These are phyloP conservation scores for Drosophila tristis DNA, from an alignment of 1,140 invertebrate genomes.

Conservation along the genomic window DNA sequence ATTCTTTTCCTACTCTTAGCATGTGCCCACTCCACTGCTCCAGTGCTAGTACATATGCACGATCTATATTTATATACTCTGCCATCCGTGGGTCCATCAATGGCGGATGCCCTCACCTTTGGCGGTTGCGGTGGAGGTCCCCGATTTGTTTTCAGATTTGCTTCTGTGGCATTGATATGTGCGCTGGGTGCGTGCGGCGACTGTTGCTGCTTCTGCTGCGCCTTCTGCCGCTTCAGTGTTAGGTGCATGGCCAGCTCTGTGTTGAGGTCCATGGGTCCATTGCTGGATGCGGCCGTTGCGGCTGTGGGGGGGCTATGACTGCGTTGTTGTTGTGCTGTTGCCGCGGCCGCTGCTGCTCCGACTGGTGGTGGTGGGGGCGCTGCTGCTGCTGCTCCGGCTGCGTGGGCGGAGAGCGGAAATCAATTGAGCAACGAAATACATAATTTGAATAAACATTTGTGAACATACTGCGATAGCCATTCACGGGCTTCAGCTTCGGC, in stretches of 20 bases:
- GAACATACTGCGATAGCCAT: conserved; percentile 84
- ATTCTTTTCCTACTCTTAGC: no score
- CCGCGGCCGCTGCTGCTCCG: conserved; percentile 25
- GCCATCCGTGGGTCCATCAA: conserved; percentile 39
- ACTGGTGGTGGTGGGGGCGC: conserved; percentile 31
- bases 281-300: conserved; percentile 39
- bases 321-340: conserved; percentile 43
- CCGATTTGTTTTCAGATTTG: conserved; percentile 82
- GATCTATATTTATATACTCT: conserved; percentile 24
- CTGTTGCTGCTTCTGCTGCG: conserved; percentile 59
- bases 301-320: conserved; percentile 69
- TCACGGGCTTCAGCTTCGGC: conserved; percentile 93
- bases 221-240: conserved; percentile 82
- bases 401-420: conserved; percentile 69
- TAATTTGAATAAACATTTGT: conserved; percentile 34
- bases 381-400: conserved; percentile 19
- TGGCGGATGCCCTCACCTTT: conserved; percentile 50
- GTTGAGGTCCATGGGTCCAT: conserved; percentile 82
- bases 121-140: conserved; percentile 84
- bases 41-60: no score
- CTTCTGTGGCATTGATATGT: conserved; percentile 83
- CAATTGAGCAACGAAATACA: conserved; percentile 57
- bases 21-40: no score
- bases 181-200: conserved; percentile 41
- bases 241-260: conserved; percentile 82